Percentiles rank a stretch among this genome's conserved stretches.
phyloP scores from a whole-genome alignment of 2,888 invertebrate genomes.

The Tanytarsus gracilentus region DNA sequence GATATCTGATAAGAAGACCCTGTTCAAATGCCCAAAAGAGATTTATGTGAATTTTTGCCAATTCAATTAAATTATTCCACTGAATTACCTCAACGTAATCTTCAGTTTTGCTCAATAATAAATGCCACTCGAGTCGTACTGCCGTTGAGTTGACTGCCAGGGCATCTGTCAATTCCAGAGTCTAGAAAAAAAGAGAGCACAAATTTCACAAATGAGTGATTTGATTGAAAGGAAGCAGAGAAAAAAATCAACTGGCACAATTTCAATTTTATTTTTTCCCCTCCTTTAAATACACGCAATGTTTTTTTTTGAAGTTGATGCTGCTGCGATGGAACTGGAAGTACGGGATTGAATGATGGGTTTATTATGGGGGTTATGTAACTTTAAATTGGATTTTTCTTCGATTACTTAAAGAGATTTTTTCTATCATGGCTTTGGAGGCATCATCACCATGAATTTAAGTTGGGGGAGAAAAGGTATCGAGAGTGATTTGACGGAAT shows the following conservation, averaged over 20 bases:
- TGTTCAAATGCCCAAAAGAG: conserved; percentile 37
- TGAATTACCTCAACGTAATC: conserved; percentile 42
- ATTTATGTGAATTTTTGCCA: neutral
- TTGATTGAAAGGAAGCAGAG: conserved; percentile 7
- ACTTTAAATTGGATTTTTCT: no score
- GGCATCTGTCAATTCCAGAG: conserved; percentile 59
- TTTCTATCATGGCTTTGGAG: no score
- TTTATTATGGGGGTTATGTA: no score
- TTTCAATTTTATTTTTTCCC: neutral
- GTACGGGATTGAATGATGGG: no score
- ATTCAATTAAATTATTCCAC: conserved; percentile 25
- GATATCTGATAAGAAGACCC: conserved; percentile 58
- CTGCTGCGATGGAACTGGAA: no score
- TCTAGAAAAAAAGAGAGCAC: conserved; percentile 41
- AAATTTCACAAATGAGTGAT: conserved; percentile 10
- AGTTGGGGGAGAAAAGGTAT: no score
- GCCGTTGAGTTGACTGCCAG: conserved; percentile 48
- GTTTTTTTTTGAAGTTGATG: neutral
- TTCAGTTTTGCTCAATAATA: conserved; percentile 41
- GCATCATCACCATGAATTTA: no score
- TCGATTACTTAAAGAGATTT: no score
- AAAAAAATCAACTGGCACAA: neutral
- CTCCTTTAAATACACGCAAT: no score
- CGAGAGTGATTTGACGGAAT: no score
- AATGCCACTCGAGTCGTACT: conserved; percentile 47